phyloP scores from a whole-genome alignment of 1,140 invertebrate species.

The Brachionus paranguensis region DNA sequence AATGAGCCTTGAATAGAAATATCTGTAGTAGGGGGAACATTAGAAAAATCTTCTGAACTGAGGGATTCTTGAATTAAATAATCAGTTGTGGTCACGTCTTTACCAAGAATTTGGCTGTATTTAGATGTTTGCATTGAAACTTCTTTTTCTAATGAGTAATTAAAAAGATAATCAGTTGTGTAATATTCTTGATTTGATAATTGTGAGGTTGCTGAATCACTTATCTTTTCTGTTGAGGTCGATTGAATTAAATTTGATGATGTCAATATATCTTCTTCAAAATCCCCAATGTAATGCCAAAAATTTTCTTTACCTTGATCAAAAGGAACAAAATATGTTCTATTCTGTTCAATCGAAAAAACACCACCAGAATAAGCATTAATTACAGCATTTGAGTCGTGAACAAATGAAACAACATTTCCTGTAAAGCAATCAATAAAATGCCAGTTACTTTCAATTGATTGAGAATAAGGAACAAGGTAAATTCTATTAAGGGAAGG shows the following conservation, averaged over 20 bases:
- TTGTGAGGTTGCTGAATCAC: too few species aligned
- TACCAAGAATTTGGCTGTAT: too few species aligned
- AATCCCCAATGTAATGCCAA: not conserved
- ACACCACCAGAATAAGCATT: not conserved
- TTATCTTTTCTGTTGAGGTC: not conserved
- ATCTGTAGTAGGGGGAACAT: too few species aligned
- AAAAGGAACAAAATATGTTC: not conserved
- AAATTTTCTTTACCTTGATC: not conserved
- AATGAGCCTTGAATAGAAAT: too few species aligned
- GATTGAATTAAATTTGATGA: not conserved
- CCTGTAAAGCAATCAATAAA: not conserved
- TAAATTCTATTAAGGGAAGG: not conserved
- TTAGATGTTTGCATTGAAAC: not conserved
- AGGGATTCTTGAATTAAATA: not conserved
- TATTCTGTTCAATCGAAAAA: not conserved
- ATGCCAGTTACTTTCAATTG: not conserved
- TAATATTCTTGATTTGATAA: too few species aligned
- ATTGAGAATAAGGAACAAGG: not conserved
- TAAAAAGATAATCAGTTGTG: too few species aligned
- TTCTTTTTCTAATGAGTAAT: not conserved
- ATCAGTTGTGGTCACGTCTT: not conserved
- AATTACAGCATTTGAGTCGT: not conserved
- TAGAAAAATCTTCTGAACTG: too few species aligned
- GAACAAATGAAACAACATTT: not conserved
- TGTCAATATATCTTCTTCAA: not conserved